Percentiles rank a stretch among this genome's conserved stretches.
phyloP scores from a whole-genome alignment of 2,888 invertebrate species.

The Limnephilus marmoratus region DNA sequence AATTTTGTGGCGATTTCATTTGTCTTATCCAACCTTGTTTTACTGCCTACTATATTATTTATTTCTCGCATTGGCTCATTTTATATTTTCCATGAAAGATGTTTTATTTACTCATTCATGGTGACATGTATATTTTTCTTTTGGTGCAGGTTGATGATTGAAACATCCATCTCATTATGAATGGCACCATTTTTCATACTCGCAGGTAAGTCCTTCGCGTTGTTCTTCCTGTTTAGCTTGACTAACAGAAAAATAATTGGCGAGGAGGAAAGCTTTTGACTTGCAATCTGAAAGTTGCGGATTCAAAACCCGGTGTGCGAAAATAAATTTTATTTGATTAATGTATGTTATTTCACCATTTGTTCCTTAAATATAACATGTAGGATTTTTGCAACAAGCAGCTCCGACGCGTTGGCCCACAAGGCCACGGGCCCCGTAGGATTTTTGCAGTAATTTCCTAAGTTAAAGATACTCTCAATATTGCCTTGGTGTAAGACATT shows the following conservation, averaged over 20 bases:
- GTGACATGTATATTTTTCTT: conserved; percentile 39
- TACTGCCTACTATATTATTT: background rate
- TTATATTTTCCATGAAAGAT: background rate
- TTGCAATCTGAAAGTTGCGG: too few species aligned
- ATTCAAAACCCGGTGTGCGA: too few species aligned
- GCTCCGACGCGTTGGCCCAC: too few species aligned
- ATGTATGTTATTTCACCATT: too few species aligned
- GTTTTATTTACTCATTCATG: conserved; percentile 12
- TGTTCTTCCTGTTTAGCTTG: background rate
- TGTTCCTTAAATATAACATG: too few species aligned
- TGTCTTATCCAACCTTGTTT: background rate
- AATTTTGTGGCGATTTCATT: background rate
- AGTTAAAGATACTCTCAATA: too few species aligned
- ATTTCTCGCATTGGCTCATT: background rate
- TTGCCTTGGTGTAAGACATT: too few species aligned
- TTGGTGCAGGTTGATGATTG: conserved; percentile 24
- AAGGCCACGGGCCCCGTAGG: too few species aligned
- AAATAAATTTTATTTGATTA: too few species aligned
- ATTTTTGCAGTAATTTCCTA: too few species aligned
- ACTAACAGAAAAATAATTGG: background rate
- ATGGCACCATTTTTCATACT: conserved; percentile 45
- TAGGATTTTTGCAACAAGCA: too few species aligned
- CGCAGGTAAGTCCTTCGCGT: conserved; percentile 51
- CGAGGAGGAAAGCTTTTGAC: too few species aligned
- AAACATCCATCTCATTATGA: conserved; percentile 37